Evolutionary conservation across 2,113 vertebrate genomes (phyloP), one percentile per base, ranked within the genome.

Genomic region (Cyprinus carpio): DNA sequence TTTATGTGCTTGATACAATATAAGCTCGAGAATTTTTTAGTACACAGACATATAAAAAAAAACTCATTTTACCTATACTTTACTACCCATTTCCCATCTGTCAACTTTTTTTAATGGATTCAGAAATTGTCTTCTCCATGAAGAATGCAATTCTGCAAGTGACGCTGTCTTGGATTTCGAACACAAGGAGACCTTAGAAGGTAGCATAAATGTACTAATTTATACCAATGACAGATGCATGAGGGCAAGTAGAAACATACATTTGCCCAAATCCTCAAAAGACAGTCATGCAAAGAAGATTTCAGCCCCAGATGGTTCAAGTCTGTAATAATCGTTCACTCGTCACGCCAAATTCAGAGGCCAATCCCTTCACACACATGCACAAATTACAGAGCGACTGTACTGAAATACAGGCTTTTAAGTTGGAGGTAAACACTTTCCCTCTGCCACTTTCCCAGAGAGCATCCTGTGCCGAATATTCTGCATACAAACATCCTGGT

Each of bases 351-450:
- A 29, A 84, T 72, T 74, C 72, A 87, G 60, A 87, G 74, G 40
- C 77, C 56, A 84, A 74, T 37, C 43, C 54, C n/a, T 78, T 81
- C 31, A 84, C 69, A 83, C 67, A 74, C 49, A 16, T 15, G 12
- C 58, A 54, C 34, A 72, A 88, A 88, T 88, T 88, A 83, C 84
- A 88, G 84, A 83, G 65, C 20, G 37, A 43, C 46, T 58, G 60
- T 65, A 83, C 40, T 75, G 13, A 83, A 56, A 72, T 62, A 81
- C 60, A 72, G 80, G 37, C 80, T 85, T 43, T 58, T 29, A 11
- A 80, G 62, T 83, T 81, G 40, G 27, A 25, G n/a, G 20, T 83
- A 84, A 72, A 82, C 34, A 56, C 82, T 56, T 65, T 80, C 74
- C 34, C 60, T 89, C 79, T 40, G 13, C 75, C 78, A 81, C 86